phyloP scores from a whole-genome alignment of 2,888 invertebrate genomes.

The Lampropteryx suffumata region DNA sequence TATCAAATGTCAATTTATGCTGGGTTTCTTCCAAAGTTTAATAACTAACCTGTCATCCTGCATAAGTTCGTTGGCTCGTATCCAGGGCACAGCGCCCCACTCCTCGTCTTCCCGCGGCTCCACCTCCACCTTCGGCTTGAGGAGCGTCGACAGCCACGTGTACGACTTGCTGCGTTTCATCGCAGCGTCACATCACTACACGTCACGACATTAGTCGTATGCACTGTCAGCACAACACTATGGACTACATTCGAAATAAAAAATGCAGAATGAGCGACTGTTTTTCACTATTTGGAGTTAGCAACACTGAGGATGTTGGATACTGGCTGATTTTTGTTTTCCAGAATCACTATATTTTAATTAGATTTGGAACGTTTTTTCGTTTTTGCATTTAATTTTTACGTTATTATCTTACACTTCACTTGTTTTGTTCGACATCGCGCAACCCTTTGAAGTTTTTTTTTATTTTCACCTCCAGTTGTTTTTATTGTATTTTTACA shows the following conservation, averaged over 20 bases:
- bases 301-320: background rate
- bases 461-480: background rate
- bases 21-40: too few relatives aligned
- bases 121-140: slow-evolving; percentile 48
- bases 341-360: background rate
- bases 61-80: slow-evolving; percentile 56
- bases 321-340: background rate
- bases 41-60: slow-evolving; percentile 66
- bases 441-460: background rate
- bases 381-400: background rate
- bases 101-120: slow-evolving; percentile 51
- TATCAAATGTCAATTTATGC: too few relatives aligned
- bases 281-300: background rate
- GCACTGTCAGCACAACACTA: background rate
- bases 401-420: background rate
- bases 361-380: background rate
- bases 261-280: background rate
- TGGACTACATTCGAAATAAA: background rate
- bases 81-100: slow-evolving; percentile 73
- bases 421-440: background rate
- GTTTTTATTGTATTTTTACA: background rate
- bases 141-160: slow-evolving; percentile 76
- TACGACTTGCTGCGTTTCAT: slow-evolving; percentile 79
- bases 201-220: slow-evolving; percentile 8
- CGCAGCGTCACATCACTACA: slow-evolving; percentile 37